Conservation (phyloP, 2,113 vertebrate genomes). For the Leptosomus discolor region DNA sequence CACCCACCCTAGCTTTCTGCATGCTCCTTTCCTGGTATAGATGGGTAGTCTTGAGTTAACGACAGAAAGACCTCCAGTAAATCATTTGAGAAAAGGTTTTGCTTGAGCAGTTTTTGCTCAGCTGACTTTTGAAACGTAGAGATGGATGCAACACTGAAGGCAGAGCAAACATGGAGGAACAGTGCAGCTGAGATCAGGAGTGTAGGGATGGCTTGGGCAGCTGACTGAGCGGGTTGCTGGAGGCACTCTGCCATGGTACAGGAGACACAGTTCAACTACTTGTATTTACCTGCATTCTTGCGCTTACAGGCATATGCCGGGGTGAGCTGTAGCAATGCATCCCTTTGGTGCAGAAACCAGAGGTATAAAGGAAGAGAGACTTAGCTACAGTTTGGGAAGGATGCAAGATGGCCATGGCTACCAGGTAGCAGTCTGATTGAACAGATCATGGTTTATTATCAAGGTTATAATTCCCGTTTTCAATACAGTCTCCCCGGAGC, state of each 20-base stretch:
- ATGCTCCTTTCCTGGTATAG: background rate
- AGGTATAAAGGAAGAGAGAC: background rate
- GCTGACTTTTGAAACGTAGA: background rate
- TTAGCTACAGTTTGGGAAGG: background rate
- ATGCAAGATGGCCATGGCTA: background rate
- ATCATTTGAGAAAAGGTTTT: background rate
- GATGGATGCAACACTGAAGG: background rate
- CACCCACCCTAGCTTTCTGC: background rate
- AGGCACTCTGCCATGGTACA: background rate
- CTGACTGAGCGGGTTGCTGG: background rate
- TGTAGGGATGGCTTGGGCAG: fast-evolving
- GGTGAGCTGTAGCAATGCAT: background rate
- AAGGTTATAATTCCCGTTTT: background rate
- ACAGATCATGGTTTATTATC: background rate
- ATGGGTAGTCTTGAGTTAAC: background rate
- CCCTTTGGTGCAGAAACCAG: background rate
- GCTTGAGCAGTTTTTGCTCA: background rate
- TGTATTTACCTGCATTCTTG: background rate
- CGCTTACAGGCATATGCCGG: fast-evolving
- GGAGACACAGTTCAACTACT: background rate
- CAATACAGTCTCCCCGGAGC: background rate
- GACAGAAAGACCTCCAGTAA: background rate
- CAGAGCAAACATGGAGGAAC: background rate
- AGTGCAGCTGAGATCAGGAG: background rate
- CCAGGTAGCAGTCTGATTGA: background rate